A percentile compares a stretch with the other conserved stretches of the same genome.
phyloP scores from a whole-genome alignment of 2,113 vertebrate species.

The Rynchops niger region DNA sequence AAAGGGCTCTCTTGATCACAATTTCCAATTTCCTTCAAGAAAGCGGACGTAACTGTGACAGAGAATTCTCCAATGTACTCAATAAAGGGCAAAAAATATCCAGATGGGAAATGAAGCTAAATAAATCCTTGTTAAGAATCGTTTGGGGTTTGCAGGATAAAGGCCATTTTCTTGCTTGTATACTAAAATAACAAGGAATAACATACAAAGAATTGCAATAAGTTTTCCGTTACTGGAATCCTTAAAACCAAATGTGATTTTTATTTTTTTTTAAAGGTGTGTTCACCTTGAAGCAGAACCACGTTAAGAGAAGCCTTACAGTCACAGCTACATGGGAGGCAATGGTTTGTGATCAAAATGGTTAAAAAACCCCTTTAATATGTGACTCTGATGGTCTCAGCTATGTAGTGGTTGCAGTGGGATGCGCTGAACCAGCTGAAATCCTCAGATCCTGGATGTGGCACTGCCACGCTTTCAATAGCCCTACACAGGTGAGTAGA shows the following conservation, averaged over 20 bases:
- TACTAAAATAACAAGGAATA: not conserved
- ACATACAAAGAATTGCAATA: not conserved
- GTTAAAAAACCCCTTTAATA: rapidly evolving
- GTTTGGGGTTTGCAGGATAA: not conserved
- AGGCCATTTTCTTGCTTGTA: not conserved
- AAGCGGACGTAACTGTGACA: not conserved
- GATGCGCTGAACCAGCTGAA: not conserved
- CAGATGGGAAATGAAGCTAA: not conserved
- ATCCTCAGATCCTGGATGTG: rapidly evolving
- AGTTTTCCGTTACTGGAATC: not conserved
- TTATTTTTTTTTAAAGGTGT: not conserved
- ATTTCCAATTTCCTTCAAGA: not conserved
- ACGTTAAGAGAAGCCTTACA: not conserved
- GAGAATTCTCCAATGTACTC: not conserved
- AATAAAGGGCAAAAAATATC: not conserved
- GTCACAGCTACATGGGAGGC: not conserved
- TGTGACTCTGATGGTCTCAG: not conserved
- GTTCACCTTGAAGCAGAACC: not conserved
- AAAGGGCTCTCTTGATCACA: not conserved
- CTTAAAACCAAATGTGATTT: not conserved
- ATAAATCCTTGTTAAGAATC: not conserved
- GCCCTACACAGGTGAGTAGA: rapidly evolving
- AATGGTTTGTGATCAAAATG: not conserved
- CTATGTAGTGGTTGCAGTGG: not conserved
- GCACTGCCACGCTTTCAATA: rapidly evolving